Base-by-base conservation (phyloP, 1,140 invertebrate genomes). In the Eulimnadia texana region DNA sequence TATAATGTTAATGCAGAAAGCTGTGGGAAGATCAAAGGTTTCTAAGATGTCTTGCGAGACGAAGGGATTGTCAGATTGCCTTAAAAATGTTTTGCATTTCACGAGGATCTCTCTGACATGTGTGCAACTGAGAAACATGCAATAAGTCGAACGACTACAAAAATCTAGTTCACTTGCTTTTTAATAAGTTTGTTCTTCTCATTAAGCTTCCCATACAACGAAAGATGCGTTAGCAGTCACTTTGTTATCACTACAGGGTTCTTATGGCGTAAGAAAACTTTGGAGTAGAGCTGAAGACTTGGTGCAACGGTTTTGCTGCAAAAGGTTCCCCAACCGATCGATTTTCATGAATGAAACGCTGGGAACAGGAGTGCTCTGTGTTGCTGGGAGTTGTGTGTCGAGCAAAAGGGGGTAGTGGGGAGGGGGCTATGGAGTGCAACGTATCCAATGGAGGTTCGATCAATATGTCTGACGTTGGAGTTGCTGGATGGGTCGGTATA, bases 381-480 rank as follows among this genome's bases (percentile, higher is more conserved):
- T 52, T 24, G 50, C 10, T 27, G 52, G 11, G 52, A 54, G 52
- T 24, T 27, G 23, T 27, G 22, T 24, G 51, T n/a, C n/a, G 51
- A 11, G 42, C n/a, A 11, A 47, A 11, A 1, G n/a, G 42, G n/a
- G 2, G 11, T 1, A 23, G 9, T 52, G 16, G 22, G 51, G 6
- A n/a, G 42, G 0, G 42, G 42, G 11, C 11, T 47, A 11, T 11
- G 11, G 42, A 47, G 42, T 3, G 6, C 19, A 25, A 27, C 52
- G 52, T 27, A n/a, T 20, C 13, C 52, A 27, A 23, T 27, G 52
- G 6, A 2, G 22, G n/a, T n/a, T 2, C 52, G 13, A 54, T 54
- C 52, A 54, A 54, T 54, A 54, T 27, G 20, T 54, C 52, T 54
- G 52, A 54, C 52, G 52, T 54, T 27, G 52, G 20, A 47, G n/a